Percentiles rank a stretch among this genome's conserved stretches.
Evolutionary conservation across 2,888 invertebrate genomes (phyloP).

Genomic region (Thalpophila matura): DNA sequence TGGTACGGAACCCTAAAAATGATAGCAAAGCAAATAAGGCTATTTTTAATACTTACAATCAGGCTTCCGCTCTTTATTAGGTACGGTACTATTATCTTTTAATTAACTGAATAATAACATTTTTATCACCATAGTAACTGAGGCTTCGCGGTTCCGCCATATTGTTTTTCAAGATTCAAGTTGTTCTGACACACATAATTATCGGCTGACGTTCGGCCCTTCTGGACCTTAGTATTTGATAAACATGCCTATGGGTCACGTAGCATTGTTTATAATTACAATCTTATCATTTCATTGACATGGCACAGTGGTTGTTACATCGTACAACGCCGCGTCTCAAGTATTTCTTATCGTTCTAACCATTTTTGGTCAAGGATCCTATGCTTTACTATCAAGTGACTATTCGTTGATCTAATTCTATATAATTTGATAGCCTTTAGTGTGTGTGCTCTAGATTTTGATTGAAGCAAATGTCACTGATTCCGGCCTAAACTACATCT

Average conservation of each 20-base stretch:
- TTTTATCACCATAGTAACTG: conserved; percentile 44
- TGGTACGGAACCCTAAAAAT: no score
- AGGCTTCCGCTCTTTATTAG: no score
- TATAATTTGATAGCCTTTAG: neutral
- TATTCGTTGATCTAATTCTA: conserved; percentile 25
- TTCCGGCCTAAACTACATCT: neutral
- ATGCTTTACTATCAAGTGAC: neutral
- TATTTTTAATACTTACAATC: no score
- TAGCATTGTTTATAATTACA: conserved; percentile 72
- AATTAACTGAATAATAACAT: conserved; percentile 15
- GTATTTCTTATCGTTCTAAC: conserved; percentile 31
- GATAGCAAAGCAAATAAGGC: no score
- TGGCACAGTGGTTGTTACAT: conserved; percentile 69
- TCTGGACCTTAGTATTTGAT: conserved; percentile 76
- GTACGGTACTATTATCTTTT: conserved; percentile 8
- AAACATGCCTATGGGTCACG: conserved; percentile 75
- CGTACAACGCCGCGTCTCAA: neutral
- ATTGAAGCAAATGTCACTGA: no score
- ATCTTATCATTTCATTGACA: conserved; percentile 78
- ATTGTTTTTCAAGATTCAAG: conserved; percentile 58
- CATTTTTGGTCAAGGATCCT: conserved; percentile 55
- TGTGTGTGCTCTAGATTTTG: neutral
- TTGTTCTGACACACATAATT: conserved; percentile 62
- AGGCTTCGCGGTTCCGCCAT: conserved; percentile 5
- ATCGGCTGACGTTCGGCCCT: conserved; percentile 70